Percentiles rank a stretch among this genome's conserved stretches.
phyloP scores from a whole-genome alignment of 2,113 vertebrate species.

The Eclectus roratus region DNA sequence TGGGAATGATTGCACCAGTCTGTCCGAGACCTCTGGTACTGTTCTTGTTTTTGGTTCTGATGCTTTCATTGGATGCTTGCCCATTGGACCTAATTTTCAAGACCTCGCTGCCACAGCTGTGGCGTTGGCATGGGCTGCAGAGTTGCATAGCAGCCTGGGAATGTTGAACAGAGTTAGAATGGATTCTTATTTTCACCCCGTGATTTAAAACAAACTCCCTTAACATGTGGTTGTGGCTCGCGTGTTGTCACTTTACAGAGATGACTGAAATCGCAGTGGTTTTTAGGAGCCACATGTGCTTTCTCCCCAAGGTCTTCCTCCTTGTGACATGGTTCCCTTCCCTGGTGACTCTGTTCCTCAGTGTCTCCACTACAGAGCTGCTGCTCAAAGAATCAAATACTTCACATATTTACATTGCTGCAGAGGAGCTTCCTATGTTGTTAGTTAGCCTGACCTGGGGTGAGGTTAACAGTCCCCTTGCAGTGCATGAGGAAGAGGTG shows the following conservation, averaged over 20 bases:
- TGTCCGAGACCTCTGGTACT: neutral
- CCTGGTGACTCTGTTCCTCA: neutral
- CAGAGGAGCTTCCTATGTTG: neutral
- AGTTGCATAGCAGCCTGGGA: neutral
- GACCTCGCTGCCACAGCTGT: neutral
- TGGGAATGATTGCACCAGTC: neutral
- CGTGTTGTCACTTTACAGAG: constrained; percentile 37
- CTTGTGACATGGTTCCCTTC: neutral
- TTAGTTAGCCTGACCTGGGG: neutral
- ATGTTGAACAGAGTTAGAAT: constrained; percentile 1
- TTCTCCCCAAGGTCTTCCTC: neutral
- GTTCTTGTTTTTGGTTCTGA: neutral
- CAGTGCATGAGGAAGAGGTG: rapidly evolving
- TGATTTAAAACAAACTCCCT: constrained; percentile 56
- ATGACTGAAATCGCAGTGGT: neutral
- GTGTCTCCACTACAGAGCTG: rapidly evolving
- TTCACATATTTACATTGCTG: neutral
- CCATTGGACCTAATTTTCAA: neutral
- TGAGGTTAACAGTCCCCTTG: rapidly evolving
- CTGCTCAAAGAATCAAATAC: neutral
- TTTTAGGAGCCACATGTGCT: neutral
- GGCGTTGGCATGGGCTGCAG: neutral
- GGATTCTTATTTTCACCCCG: constrained; percentile 35
- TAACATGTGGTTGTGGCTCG: constrained; percentile 43
- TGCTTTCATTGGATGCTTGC: neutral